phyloP scores from a whole-genome alignment of 92 coral and sea anemone species.

The Actinostola sp. region DNA sequence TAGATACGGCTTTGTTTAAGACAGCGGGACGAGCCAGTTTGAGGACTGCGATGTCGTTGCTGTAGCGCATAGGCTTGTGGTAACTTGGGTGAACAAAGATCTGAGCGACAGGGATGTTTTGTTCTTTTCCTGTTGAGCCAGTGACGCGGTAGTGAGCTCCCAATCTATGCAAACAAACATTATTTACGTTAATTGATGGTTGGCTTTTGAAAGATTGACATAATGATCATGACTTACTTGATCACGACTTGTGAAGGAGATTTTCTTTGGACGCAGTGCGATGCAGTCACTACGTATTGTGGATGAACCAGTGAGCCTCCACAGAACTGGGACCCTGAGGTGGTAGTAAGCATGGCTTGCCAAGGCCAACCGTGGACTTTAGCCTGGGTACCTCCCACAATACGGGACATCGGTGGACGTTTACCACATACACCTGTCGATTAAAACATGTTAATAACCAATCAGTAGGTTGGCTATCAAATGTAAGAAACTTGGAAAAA shows the following conservation, averaged over 20 bases:
- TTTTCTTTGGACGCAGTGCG: constrained; percentile 44
- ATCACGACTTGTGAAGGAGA: constrained; percentile 19
- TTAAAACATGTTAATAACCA: not conserved
- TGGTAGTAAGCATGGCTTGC: constrained; percentile 52
- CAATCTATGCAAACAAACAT: constrained; percentile 6
- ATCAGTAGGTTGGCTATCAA: too few relatives aligned
- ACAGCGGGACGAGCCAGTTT: constrained; percentile 39
- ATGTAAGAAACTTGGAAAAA: too few relatives aligned
- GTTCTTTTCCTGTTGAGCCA: constrained; percentile 38
- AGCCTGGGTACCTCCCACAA: constrained; percentile 56
- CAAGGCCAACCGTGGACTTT: constrained; percentile 58
- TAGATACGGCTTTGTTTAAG: constrained; percentile 30
- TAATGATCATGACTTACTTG: constrained; percentile 36
- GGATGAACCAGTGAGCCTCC: constrained; percentile 66
- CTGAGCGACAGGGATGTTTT: constrained; percentile 30
- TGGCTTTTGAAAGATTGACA: constrained; percentile 25
- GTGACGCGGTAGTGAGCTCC: constrained; percentile 32
- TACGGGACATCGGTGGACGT: constrained; percentile 29
- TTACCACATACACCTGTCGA: constrained; percentile 9
- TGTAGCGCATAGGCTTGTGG: constrained; percentile 17
- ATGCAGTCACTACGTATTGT: constrained; percentile 64
- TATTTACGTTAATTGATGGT: not conserved
- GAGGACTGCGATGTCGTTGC: constrained; percentile 50
- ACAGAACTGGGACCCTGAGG: constrained; percentile 39
- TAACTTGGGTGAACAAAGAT: constrained; percentile 31